Evolutionary conservation across 1,140 invertebrate species (phyloP).

Genomic region (Ceratina japonica): DNA sequence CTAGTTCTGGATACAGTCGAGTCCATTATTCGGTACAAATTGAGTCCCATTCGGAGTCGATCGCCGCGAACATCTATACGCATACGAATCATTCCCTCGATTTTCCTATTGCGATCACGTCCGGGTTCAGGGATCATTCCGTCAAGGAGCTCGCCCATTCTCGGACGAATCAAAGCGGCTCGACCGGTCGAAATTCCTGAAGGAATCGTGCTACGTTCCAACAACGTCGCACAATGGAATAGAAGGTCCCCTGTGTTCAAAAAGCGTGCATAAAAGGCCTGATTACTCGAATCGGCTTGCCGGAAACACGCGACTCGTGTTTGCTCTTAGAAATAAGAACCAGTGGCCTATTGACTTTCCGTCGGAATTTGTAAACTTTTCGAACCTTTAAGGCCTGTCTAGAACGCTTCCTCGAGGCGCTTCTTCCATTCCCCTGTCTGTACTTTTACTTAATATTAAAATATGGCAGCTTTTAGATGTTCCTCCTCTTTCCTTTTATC

Average conservation of each 20-base stretch:
- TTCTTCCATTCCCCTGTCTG: too few species aligned
- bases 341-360: too few species aligned
- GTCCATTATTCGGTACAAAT: not conserved
- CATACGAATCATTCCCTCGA: not conserved
- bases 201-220: not conserved
- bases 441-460: too few species aligned
- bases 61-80: not conserved
- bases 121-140: not conserved
- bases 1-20: too few species aligned
- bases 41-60: not conserved
- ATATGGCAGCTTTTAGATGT: too few species aligned
- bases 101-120: slow-evolving; percentile 10
- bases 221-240: not conserved
- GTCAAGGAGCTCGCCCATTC: not conserved
- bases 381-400: too few species aligned
- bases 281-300: slow-evolving; percentile 1
- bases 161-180: not conserved
- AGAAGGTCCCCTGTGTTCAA: not conserved
- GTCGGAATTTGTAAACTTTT: too few species aligned
- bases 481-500: too few species aligned
- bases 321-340: too few species aligned
- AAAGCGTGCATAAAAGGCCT: not conserved
- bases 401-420: too few species aligned
- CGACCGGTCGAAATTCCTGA: not conserved
- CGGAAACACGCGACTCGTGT: not conserved